phyloP scores from a whole-genome alignment of 2,113 vertebrate genomes.

The Thymallus thymallus region DNA sequence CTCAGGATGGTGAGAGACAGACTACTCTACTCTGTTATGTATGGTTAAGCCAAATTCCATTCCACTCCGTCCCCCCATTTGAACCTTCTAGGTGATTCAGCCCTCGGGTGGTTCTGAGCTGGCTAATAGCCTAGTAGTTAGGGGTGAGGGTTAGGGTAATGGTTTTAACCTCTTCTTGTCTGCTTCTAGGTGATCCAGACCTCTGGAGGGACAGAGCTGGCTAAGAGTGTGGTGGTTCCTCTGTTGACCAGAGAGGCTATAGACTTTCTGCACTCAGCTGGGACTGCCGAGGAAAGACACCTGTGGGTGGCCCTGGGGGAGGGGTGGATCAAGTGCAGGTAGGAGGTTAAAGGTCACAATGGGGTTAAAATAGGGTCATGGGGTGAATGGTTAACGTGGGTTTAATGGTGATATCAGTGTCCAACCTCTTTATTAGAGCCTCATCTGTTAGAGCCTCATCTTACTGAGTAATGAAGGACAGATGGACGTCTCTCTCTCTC shows the following conservation, averaged over 20 bases:
- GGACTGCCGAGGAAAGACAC: slow-evolving; percentile 84
- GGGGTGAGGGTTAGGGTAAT: not conserved
- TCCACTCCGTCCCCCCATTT: no score
- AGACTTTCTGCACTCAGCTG: slow-evolving; percentile 82
- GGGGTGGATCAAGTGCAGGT: slow-evolving; percentile 92
- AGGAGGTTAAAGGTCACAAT: slow-evolving; percentile 7
- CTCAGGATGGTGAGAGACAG: slow-evolving; percentile 83
- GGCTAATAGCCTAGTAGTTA: slow-evolving; percentile 73
- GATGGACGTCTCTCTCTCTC: no score
- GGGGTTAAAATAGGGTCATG: not conserved
- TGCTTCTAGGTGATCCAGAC: slow-evolving; percentile 86
- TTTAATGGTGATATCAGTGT: no score
- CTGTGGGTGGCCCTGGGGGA: slow-evolving; percentile 90
- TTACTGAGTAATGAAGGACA: no score
- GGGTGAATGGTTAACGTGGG: no score
- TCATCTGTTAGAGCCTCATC: no score
- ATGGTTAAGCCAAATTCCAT: no score
- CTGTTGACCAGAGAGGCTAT: slow-evolving; percentile 86
- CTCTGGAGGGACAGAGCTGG: slow-evolving; percentile 85
- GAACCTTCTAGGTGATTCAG: slow-evolving; percentile 75
- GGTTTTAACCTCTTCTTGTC: not conserved
- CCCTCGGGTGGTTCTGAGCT: slow-evolving; percentile 86
- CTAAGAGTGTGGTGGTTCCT: slow-evolving; percentile 84
- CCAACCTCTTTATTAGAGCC: no score
- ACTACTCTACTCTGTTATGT: not conserved